phyloP scores from a whole-genome alignment of 2,113 vertebrate genomes.

The Bufo bufo region DNA sequence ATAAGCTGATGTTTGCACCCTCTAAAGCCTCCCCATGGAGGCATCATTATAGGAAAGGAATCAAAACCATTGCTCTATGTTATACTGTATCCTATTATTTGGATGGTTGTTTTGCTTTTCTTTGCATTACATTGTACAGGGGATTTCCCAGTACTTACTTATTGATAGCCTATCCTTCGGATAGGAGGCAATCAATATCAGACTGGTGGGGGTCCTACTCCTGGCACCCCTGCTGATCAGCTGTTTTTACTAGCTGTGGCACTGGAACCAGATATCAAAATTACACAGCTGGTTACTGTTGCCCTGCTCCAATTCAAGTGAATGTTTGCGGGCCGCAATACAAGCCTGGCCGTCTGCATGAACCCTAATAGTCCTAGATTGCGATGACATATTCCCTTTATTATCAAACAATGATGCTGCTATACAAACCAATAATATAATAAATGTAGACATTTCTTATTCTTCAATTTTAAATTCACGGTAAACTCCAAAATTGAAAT shows the following conservation, averaged over 20 bases:
- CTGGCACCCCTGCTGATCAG: too few species aligned
- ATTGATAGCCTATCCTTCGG: too few species aligned
- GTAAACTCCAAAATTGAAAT: background rate
- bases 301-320: too few species aligned
- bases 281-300: too few species aligned
- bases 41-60: background rate
- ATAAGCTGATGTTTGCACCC: background rate
- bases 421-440: background rate
- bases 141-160: too few species aligned
- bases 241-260: too few species aligned
- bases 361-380: background rate
- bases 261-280: too few species aligned
- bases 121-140: background rate
- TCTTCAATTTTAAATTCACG: background rate
- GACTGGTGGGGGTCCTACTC: too few species aligned
- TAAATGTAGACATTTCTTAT: background rate
- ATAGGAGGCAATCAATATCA: too few species aligned
- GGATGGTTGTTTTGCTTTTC: background rate
- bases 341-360: too few species aligned
- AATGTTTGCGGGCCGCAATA: too few species aligned
- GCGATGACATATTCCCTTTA: background rate
- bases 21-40: background rate
- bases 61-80: background rate
- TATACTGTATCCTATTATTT: background rate
- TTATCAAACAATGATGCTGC: background rate